Evolutionary conservation across 1,140 invertebrate genomes (phyloP), one percentile per base, ranked within the genome.

Genomic region (Tetraneura akinire): DNA sequence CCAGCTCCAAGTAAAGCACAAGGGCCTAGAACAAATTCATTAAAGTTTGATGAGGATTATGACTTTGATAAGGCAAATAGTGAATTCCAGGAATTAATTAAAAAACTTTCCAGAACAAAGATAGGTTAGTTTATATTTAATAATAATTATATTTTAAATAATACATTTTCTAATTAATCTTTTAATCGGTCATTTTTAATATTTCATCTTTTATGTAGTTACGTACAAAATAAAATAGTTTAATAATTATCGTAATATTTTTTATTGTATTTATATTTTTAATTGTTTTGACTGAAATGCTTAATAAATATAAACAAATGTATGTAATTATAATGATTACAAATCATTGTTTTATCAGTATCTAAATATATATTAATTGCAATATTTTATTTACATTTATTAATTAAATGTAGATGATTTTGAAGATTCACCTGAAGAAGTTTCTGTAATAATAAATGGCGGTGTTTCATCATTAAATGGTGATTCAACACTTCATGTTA

Each of bases 1-100:
- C 81, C 71, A 62, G 83, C 83, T 16, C 84, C 83, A 78, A 82
- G 83, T 66, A 68, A 64, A 57, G 86, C 60, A 66, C 74, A 76
- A 8, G 91, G 91, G n/a, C 55, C 53, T 13, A 78, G 74, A 62
- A 62, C 74, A 85, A 92, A 92, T 83, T 92, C 91, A 6, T 88
- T 97, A 57, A 97, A 96, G 84, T 98, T 98, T 86, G 96, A 98
- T 80, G 93, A 91, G 73, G 96, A 98, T 83, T 99, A 96, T 86
- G 97, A 99, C 87, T 99, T 99, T 87, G 97, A 99, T 85, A 93
- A 96, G 85, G 95, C 96, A 11, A 98, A 99, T 87, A 95, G 93
- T 45, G 91, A 98, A 85, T 98, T 98, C 87, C 93, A 97, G 84
- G 95, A 98, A 86, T 87, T 98, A 18, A 92, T 94, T 85, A 89